Base-by-base conservation (phyloP, 37 sponge, comb jelly and placozoan species). In the Bolinopsis microptera region DNA sequence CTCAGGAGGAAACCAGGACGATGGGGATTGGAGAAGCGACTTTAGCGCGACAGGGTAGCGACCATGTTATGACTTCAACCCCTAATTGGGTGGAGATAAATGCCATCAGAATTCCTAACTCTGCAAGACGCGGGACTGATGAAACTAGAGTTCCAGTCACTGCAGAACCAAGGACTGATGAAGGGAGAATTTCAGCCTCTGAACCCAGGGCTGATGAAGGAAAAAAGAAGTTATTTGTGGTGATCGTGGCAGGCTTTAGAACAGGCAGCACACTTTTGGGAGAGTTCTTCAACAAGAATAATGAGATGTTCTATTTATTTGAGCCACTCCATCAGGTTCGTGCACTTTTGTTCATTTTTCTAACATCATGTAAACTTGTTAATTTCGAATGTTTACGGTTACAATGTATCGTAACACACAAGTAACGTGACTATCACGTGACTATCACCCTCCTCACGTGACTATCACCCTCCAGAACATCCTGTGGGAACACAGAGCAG, bases 231-330 rank as follows among this genome's bases (percentile, higher is more conserved):
- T 72, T 72, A n/a, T 72, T 72, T 72, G 75, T 72, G 75, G n/a
- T 72, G 75, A 72, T 72, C 18, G 75, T 72, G 18, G 75, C 75
- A 8, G 75, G 75, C 22, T 72, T 72, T 72, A 72, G 75, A n/a
- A 72, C 75, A 2, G 75, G 75, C 22, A 72, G 75, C 31, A 72
- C 75, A 8, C 75, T 72, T 8, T 72, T 72, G 31, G 75, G 75
- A 72, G n/a, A 72, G 75, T 30, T 72, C 18, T 72, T 72, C 75
- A 72, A 72, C 75, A 8, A 72, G 75, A 72, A 72, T n/a, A 3
- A n/a, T 5, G 26, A 72, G 18, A 28, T 72, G 5, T 30, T 30
- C 75, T 72, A 72, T 21, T 23, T 72, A n/a, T 72, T 72, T 28
- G 75, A 72, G 75, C 75, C 75, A 3, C 31, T 72, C 3, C 75